These are phyloP conservation scores for Mastacembelus armatus DNA, from an alignment of 2,797 vertebrate species.

Conservation along the genomic window DNA sequence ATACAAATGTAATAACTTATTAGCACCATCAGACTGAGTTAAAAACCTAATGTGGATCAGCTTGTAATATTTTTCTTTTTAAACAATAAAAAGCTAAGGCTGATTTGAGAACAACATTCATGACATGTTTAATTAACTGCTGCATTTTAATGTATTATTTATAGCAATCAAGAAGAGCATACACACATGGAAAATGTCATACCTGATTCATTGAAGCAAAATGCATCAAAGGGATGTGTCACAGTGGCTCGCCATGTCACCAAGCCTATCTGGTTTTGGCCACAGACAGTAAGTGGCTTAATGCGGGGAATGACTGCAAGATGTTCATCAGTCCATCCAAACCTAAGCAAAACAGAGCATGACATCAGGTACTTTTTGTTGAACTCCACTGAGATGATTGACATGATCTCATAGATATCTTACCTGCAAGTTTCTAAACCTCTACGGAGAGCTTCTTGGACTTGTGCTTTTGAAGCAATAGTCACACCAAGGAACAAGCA, in stretches of 20 bases:
- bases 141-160: not conserved
- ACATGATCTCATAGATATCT: slow-evolving; percentile 6
- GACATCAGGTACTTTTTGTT: not conserved
- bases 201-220: slow-evolving; percentile 85
- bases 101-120: not conserved
- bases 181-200: slow-evolving; percentile 2
- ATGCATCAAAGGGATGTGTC: slow-evolving; percentile 76
- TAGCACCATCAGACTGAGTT: not conserved
- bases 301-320: slow-evolving; percentile 81
- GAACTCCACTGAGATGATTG: not conserved
- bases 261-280: slow-evolving; percentile 70
- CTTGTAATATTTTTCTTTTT: not conserved
- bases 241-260: slow-evolving; percentile 72
- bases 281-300: slow-evolving; percentile 64
- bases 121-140: not conserved
- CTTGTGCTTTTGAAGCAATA: slow-evolving; percentile 79
- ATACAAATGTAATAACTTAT: not conserved
- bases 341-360: slow-evolving; percentile 63
- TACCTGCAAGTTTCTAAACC: slow-evolving; percentile 86
- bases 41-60: not conserved
- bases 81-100: not conserved
- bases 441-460: slow-evolving; percentile 62
- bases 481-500: slow-evolving; percentile 69
- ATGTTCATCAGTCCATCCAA: slow-evolving; percentile 85
- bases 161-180: not conserved